Base-by-base conservation (phyloP, 2,888 invertebrate species). In the Drosophila mayaguana region DNA sequence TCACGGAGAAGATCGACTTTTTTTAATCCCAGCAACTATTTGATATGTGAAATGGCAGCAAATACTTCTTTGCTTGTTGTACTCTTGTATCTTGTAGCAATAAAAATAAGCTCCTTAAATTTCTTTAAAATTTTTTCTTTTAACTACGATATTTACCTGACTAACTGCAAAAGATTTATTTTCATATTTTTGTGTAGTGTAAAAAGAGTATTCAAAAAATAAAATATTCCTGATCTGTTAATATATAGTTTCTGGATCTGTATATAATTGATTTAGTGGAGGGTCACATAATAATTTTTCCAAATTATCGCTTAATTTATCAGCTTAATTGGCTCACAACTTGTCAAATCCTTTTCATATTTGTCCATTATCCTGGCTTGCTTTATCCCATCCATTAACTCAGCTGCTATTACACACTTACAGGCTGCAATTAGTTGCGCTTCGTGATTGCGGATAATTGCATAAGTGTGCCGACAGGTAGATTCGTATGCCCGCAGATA, bases 1-100 rank as follows among this genome's bases (percentile, higher is more conserved):
- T 83, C 81, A 81, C 85, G 81, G 81, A 81, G 73, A 63, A 59
- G 82, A 57, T 28, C 8, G 2, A 28, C 1, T 2, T 5, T 28
- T 46, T 25, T 48, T 28, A 28, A 7, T 7, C 28, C 25, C 25
- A 3, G 25, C 25, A 6, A 25, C 6, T 6, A 25, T 4, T 25
- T 6, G 3, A 25, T 25, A 6, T 6, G 25, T 1, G 25, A 6
- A 25, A 25, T 25, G 1, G 6, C 25, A 3, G 6, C 6, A 25
- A 25, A 25, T 25, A 6, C 25, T 6, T 25, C 6, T 25, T 25
- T 25, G 6, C 25, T 25, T 25, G 2, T 25, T 25, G 2, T 1
- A 25, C 6, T 25, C 1, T 25, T 25, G 25, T 25, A 25, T 25
- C n/a, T n/a, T n/a, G n/a, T n/a, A n/a, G n/a, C 25, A 25, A 25